Percentiles rank a stretch among this genome's conserved stretches.
Conservation (phyloP, 2,113 vertebrate species). For the Chaetops frenatus region DNA sequence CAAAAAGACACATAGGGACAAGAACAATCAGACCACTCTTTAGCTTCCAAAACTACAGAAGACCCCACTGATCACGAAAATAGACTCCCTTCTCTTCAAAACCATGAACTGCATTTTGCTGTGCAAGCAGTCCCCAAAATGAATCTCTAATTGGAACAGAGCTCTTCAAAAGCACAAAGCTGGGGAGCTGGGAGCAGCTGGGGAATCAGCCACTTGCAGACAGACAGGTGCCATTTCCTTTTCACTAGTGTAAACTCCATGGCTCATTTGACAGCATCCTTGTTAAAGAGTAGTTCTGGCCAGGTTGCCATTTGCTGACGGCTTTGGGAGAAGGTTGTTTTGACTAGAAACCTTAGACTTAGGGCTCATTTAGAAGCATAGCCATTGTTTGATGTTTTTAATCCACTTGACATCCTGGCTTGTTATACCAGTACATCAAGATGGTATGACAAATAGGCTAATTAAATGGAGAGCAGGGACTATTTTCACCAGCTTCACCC, state of each 20-base stretch:
- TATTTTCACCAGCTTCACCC: background rate
- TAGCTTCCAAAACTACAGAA: background rate
- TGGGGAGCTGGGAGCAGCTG: background rate
- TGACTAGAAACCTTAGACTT: background rate
- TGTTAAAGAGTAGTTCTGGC: background rate
- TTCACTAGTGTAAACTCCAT: background rate
- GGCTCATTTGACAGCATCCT: background rate
- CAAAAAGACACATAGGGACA: background rate
- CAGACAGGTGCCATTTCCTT: background rate
- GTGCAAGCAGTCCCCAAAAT: background rate
- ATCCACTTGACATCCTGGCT: background rate
- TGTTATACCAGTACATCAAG: background rate
- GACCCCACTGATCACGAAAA: background rate
- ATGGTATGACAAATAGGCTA: background rate
- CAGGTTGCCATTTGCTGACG: background rate
- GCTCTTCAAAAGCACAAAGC: background rate
- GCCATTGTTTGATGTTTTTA: background rate
- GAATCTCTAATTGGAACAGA: background rate
- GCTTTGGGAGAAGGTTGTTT: background rate
- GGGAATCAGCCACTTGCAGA: background rate
- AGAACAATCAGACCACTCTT: background rate
- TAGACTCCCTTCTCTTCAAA: background rate
- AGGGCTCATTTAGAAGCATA: background rate
- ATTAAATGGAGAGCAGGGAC: background rate
- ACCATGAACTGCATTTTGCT: background rate